These are phyloP conservation scores for Falco concolor DNA, from an alignment of 2,797 vertebrate species.

Conservation along the genomic window DNA sequence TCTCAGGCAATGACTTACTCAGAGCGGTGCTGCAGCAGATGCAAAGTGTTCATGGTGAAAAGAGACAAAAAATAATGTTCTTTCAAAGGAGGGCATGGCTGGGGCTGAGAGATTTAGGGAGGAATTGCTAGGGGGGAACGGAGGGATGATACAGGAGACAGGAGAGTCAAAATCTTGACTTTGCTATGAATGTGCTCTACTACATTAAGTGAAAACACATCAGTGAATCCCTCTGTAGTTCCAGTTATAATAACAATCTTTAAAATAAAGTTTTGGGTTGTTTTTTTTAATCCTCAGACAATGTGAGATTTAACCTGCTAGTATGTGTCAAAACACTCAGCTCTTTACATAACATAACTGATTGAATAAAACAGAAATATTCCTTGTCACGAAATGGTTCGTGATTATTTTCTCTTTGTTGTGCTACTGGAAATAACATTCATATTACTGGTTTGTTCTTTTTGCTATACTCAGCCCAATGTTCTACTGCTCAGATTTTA, in stretches of 20 bases:
- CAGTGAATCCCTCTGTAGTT: neutral
- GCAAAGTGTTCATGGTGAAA: neutral
- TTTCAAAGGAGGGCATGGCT: neutral
- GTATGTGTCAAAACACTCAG: neutral
- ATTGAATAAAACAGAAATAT: neutral
- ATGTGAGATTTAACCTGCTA: neutral
- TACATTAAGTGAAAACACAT: rapidly evolving
- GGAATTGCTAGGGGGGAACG: neutral
- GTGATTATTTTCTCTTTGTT: neutral
- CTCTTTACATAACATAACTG: neutral
- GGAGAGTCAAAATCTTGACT: neutral
- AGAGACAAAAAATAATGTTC: neutral
- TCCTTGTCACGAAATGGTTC: neutral
- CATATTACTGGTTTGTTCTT: neutral
- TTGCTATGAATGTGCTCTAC: rapidly evolving
- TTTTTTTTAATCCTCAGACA: too few relatives aligned
- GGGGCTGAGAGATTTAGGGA: rapidly evolving
- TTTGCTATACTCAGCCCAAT: neutral
- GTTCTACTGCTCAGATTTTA: neutral
- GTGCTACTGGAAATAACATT: neutral
- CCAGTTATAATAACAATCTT: neutral
- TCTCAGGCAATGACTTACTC: neutral
- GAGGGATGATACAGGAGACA: neutral
- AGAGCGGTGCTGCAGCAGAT: neutral
- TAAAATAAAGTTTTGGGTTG: neutral